These are phyloP conservation scores for Cetonia aurata DNA, from an alignment of 2,888 invertebrate species.

Conservation along the genomic window DNA sequence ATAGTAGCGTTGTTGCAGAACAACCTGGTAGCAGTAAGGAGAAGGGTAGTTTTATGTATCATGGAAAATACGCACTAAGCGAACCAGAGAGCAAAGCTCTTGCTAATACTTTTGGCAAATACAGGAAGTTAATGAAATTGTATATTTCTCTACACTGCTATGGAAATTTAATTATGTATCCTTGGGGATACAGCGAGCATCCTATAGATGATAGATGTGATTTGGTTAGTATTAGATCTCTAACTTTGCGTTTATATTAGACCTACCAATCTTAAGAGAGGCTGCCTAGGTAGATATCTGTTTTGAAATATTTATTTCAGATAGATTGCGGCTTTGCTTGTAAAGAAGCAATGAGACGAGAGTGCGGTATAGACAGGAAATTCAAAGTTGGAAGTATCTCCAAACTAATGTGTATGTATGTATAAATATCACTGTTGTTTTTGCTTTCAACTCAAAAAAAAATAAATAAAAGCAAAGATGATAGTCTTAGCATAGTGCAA, in stretches of 20 bases:
- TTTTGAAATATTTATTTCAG: constrained; percentile 44
- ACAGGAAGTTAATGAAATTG: constrained; percentile 49
- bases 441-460: too few species aligned
- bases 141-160: constrained; percentile 54
- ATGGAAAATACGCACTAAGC: constrained; percentile 51
- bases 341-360: constrained; percentile 46
- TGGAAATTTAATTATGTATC: constrained; percentile 54
- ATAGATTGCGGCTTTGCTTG: constrained; percentile 47
- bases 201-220: constrained; percentile 45
- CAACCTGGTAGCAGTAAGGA: constrained; percentile 48
- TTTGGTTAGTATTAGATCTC: constrained; percentile 47
- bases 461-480: too few species aligned
- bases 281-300: background rate
- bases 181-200: constrained; percentile 52
- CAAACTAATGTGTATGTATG: constrained; percentile 51
- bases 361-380: constrained; percentile 40
- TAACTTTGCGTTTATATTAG: too few species aligned
- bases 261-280: too few species aligned
- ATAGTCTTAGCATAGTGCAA: too few species aligned
- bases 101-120: constrained; percentile 52
- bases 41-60: constrained; percentile 48
- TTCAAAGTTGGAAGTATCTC: constrained; percentile 51
- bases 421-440: too few species aligned
- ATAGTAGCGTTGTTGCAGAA: constrained; percentile 22
- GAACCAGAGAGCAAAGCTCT: constrained; percentile 56